phyloP scores from a whole-genome alignment of 2,797 vertebrate genomes.

The Loris lydekkerianus region DNA sequence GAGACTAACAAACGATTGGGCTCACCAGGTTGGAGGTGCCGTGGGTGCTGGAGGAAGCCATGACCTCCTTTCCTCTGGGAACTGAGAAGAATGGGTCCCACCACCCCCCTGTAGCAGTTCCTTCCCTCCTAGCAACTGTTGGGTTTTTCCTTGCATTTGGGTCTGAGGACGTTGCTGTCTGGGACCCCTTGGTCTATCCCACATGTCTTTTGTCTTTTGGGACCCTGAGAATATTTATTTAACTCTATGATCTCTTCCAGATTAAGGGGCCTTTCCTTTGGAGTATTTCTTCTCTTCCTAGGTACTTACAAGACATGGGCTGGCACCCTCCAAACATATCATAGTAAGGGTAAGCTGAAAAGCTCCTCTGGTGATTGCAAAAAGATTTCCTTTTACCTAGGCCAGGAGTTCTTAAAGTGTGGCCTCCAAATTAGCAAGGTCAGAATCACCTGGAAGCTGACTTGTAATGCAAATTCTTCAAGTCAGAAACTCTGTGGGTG shows the following conservation, averaged over 20 bases:
- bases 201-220: not conserved
- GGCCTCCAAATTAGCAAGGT: not conserved
- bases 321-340: not conserved
- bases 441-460: not conserved
- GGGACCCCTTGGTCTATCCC: not conserved
- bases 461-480: not conserved
- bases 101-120: not conserved
- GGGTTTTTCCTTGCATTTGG: not conserved
- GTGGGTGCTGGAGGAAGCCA: not conserved
- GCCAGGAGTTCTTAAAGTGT: not conserved
- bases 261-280: slow-evolving; percentile 26
- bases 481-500: not conserved
- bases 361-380: slow-evolving; percentile 13
- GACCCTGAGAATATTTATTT: not conserved
- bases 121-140: not conserved
- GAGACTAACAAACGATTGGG: not conserved
- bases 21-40: not conserved
- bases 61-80: not conserved
- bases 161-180: not conserved
- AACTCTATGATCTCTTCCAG: not conserved
- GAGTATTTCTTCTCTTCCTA: not conserved
- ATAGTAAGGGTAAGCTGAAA: not conserved
- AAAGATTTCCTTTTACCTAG: not conserved
- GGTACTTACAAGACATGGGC: not conserved
- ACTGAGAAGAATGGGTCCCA: not conserved